These are phyloP conservation scores for Nebria brevicollis DNA, from an alignment of 2,888 invertebrate species.

Conservation along the genomic window DNA sequence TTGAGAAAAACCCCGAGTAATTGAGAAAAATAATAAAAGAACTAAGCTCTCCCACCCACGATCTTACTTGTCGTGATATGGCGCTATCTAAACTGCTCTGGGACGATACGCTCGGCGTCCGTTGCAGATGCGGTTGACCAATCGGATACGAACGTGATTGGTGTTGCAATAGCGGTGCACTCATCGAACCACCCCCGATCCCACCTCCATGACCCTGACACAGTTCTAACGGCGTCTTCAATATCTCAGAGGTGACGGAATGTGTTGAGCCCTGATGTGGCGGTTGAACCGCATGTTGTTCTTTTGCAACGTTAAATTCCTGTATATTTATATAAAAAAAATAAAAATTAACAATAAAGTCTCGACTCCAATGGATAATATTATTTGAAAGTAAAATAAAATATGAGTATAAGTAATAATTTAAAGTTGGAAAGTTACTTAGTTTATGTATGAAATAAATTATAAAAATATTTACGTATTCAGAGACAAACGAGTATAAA, in stretches of 20 bases:
- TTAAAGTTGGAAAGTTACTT: too few relatives aligned
- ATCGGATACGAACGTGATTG: conserved; percentile 74
- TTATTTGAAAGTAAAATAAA: too few relatives aligned
- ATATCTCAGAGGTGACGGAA: conserved; percentile 58
- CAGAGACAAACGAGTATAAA: neutral
- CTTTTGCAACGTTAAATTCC: conserved; percentile 75
- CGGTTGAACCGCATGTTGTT: conserved; percentile 72
- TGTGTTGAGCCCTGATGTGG: conserved; percentile 63
- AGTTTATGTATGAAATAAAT: too few relatives aligned
- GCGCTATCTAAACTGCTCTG: conserved; percentile 85
- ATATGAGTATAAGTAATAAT: too few relatives aligned
- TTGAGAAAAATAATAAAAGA: neutral
- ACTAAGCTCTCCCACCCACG: neutral
- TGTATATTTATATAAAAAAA: conserved; percentile 56
- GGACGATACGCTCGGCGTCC: conserved; percentile 84
- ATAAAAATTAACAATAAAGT: neutral
- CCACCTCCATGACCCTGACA: neutral
- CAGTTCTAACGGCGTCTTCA: conserved; percentile 66
- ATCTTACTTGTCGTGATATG: conserved; percentile 67
- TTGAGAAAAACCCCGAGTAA: neutral
- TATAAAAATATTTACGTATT: neutral
- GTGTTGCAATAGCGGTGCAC: conserved; percentile 70
- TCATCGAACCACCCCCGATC: conserved; percentile 61
- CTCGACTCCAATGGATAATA: too few relatives aligned
- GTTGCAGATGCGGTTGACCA: conserved; percentile 70